phyloP scores from a whole-genome alignment of 2,113 vertebrate genomes.

The Antennarius striatus region DNA sequence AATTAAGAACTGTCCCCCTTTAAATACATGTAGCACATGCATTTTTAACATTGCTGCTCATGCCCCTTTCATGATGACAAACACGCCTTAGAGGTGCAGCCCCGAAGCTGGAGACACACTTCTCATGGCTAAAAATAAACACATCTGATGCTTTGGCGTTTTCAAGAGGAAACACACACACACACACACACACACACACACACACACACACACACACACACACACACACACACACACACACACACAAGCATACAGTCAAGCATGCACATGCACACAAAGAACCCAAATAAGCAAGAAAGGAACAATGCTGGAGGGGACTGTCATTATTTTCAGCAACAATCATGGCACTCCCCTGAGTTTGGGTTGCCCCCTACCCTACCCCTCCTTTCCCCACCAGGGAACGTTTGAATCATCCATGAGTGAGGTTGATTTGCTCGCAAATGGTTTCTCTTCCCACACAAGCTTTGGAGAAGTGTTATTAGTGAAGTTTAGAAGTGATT shows the following conservation, averaged over 20 bases:
- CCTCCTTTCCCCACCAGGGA: conserved; percentile 6
- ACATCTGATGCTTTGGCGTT: conserved; percentile 12
- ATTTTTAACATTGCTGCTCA: conserved; percentile 10
- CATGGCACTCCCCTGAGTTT: conserved; percentile 28
- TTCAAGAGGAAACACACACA: conserved; percentile 15
- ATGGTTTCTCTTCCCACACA: conserved; percentile 18
- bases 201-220: background rate
- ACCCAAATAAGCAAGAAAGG: conserved; percentile 17
- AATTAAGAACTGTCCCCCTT: conserved; percentile 7
- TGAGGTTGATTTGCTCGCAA: conserved; percentile 16
- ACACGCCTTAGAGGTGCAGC: conserved; percentile 21
- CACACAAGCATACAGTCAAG: too few relatives aligned
- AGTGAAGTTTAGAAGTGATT: conserved; percentile 23
- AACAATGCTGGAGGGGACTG: conserved; percentile 39
- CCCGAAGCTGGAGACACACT: conserved; percentile 30
- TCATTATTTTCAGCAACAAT: conserved; percentile 45
- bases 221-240: background rate
- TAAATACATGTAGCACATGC: conserved; percentile 15
- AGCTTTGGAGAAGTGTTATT: conserved; percentile 20
- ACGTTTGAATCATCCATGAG: conserved; percentile 38
- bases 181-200: too few relatives aligned
- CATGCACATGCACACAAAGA: conserved; percentile 5
- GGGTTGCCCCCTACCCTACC: background rate
- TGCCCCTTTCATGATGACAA: conserved; percentile 28
- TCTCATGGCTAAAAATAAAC: conserved; percentile 57